phyloP scores from a whole-genome alignment of 2,888 invertebrate genomes.

The Pimpla rufipes region DNA sequence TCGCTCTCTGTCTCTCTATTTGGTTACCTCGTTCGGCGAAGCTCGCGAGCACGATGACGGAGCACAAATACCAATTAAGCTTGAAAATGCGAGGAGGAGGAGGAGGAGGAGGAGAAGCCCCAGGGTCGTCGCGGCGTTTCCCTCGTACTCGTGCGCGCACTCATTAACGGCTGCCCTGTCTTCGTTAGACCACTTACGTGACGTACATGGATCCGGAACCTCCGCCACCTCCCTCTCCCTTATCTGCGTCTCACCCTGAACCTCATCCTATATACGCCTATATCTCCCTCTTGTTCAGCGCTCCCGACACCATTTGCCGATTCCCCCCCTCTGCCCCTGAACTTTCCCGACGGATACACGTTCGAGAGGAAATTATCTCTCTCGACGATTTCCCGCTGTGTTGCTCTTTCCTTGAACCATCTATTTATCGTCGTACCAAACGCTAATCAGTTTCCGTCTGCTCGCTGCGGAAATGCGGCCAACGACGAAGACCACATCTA shows the following conservation, averaged over 20 bases:
- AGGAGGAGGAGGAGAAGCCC: slow-evolving; percentile 24
- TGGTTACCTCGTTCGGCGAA: slow-evolving; percentile 28
- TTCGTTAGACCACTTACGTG: slow-evolving; percentile 65
- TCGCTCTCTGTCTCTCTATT: slow-evolving; percentile 36
- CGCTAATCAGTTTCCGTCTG: slow-evolving; percentile 2
- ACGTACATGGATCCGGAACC: slow-evolving; percentile 52
- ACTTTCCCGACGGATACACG: slow-evolving; percentile 33
- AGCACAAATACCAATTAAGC: slow-evolving; percentile 67
- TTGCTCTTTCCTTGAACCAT: slow-evolving; percentile 37
- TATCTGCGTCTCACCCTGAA: not conserved
- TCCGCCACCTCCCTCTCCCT: no score
- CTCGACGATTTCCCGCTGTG: slow-evolving; percentile 47
- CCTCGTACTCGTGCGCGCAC: slow-evolving; percentile 51
- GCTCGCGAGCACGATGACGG: slow-evolving; percentile 57
- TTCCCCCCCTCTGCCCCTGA: slow-evolving; percentile 9
- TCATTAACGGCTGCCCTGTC: slow-evolving; percentile 62
- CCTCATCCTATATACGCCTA: not conserved
- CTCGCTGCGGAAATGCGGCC: not conserved
- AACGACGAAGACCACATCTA: slow-evolving; percentile 10
- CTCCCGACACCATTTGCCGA: slow-evolving; percentile 29
- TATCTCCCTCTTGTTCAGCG: slow-evolving; percentile 19
- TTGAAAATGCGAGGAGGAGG: slow-evolving; percentile 55
- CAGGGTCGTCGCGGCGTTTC: slow-evolving; percentile 46
- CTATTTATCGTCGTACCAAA: slow-evolving; percentile 23
- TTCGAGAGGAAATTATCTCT: slow-evolving; percentile 55